Base-by-base conservation (phyloP, 2,113 vertebrate species). In the Triplophysa dalaica region DNA sequence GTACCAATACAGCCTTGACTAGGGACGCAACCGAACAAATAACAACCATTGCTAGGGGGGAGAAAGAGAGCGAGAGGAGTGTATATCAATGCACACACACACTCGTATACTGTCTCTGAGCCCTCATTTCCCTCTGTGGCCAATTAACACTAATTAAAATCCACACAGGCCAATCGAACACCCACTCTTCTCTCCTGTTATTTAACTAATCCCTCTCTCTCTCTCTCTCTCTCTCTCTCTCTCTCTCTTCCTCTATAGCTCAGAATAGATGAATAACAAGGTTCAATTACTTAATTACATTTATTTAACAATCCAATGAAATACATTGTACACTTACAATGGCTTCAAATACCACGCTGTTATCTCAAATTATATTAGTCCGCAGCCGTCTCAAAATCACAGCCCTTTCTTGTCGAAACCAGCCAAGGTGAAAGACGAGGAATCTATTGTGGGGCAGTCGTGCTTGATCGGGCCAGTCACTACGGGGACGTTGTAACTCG, bases 111-210 rank as follows among this genome's bases (percentile, higher is more conserved):
- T 50, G 13, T 85, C 70, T 83, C 86, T 73, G 45, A 77, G 81
- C 70, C 85, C 86, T 86, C 87, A 87, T 83, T 89, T 93, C 91
- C 91, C 92, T 91, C 83, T 75, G 92, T 90, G 91, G 87, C 92
- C 91, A 93, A 93, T 93, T 93, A 93, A 87, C 19, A 68, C 89
- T 92, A 92, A 93, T 94, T 94, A 93, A 94, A 92, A 92, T 89
- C 89, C 86, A 89, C 87, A 85, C 89, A 87, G 83, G 75, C 85
- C 82, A 86, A 61, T 84, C 62, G 78, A 84, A 83, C 82, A 79
- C 78, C 80, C 86, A 82, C 88, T 88, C 81, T 88, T 85, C 81
- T 81, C 33, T 75, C 50, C 45, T 80, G 61, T 62, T 77, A 82
- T 38, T 24, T 29, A 41, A 81, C 65, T 77, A 77, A 89, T 83